Percentiles rank a stretch among this genome's conserved stretches.
Conservation (phyloP, 2,888 invertebrate species). For the Aphidoletes aphidimyza region DNA sequence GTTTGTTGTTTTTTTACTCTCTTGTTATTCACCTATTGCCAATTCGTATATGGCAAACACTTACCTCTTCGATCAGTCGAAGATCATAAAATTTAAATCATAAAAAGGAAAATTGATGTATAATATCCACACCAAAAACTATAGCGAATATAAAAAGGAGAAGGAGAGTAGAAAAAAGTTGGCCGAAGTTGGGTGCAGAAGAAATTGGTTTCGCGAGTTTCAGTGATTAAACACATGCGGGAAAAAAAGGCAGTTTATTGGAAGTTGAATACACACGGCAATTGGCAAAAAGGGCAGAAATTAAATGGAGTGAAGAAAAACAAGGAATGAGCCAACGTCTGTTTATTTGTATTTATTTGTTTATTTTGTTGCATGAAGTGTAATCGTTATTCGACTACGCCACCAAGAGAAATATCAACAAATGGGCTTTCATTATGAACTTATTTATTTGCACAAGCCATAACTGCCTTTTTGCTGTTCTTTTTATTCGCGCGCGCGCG, state of each 20-base stretch:
- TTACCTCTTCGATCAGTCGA: constrained; percentile 27
- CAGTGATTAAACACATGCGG: constrained; percentile 4
- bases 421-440: background rate
- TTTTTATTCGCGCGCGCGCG: no score
- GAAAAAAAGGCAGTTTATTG: constrained; percentile 8
- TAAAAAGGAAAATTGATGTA: constrained; percentile 41
- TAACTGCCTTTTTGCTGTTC: constrained; percentile 18
- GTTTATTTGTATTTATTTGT: constrained; percentile 41
- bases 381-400: background rate
- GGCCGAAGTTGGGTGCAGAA: background rate
- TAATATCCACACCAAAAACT: background rate
- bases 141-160: background rate
- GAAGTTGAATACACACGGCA: constrained; percentile 3
- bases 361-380: constrained; percentile 44
- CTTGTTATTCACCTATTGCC: constrained; percentile 29
- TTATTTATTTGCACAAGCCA: constrained; percentile 32
- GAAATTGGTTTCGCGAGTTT: constrained; percentile 33
- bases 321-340: no score
- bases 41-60: background rate
- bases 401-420: background rate
- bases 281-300: background rate
- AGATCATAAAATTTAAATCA: constrained; percentile 49
- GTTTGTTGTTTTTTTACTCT: background rate
- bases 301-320: constrained; percentile 19
- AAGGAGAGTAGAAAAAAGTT: background rate